Conservation (phyloP, 2,888 invertebrate genomes). For the Scaptodrosophila latifasciaeformis region DNA sequence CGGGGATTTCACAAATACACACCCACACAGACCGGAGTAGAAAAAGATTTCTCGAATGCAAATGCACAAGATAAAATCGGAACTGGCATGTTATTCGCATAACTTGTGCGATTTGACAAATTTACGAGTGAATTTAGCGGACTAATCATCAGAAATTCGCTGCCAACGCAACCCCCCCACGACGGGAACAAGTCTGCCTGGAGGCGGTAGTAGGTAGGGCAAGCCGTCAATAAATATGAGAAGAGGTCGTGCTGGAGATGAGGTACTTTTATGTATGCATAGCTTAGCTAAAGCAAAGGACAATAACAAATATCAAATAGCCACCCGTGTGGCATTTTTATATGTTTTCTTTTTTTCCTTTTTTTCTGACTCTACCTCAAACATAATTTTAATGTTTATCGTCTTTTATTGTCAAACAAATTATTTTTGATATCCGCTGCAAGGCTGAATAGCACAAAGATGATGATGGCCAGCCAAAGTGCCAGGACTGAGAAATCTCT, state of each 20-base stretch:
- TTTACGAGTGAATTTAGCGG: slow-evolving; percentile 65
- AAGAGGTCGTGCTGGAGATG: slow-evolving; percentile 34
- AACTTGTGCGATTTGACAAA: slow-evolving; percentile 62
- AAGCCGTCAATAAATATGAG: slow-evolving; percentile 13
- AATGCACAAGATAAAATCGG: slow-evolving; percentile 26
- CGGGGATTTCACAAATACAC: slow-evolving; percentile 24
- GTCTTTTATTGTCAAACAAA: slow-evolving; percentile 74
- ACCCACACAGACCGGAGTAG: slow-evolving; percentile 10
- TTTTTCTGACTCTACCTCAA: slow-evolving; percentile 33
- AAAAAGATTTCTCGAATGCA: too few relatives aligned
- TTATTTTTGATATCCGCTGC: slow-evolving; percentile 73
- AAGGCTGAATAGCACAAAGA: slow-evolving; percentile 34
- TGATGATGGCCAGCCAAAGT: slow-evolving; percentile 29
- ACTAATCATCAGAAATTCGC: slow-evolving; percentile 61
- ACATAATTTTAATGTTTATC: slow-evolving; percentile 75
- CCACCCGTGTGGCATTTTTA: slow-evolving; percentile 40
- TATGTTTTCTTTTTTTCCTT: slow-evolving; percentile 34
- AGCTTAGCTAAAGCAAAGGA: slow-evolving; percentile 1
- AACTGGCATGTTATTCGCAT: slow-evolving; percentile 27
- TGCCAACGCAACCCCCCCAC: slow-evolving; percentile 8
- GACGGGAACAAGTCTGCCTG: slow-evolving; percentile 23
- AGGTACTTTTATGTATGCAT: slow-evolving; percentile 3
- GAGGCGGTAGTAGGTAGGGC: slow-evolving; percentile 39
- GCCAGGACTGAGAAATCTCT: slow-evolving; percentile 59
- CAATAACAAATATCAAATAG: neutral